Evolutionary conservation across 2,888 invertebrate genomes (phyloP), one percentile per base, ranked within the genome.

Genomic region (Drosophila koepferae): DNA sequence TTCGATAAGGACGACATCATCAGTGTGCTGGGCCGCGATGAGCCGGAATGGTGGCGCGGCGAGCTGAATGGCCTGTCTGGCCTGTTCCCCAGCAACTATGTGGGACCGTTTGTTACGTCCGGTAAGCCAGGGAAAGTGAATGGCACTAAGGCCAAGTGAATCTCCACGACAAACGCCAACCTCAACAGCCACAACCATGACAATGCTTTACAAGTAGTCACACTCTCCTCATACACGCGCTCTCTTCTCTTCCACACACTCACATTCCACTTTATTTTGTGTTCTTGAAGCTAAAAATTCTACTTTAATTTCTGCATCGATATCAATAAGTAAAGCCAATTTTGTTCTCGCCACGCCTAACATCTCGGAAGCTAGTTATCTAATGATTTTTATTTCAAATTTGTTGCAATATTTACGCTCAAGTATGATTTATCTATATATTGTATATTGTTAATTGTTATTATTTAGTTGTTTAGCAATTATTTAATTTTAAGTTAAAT

Each of bases 21-120:
- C 60, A 96, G 96, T 14, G 96, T 98, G 51, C 95, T 98, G 4
- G 97, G 97, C 59, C 95, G 98, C 65, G 98, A 98, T 86, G 99
- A 99, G 91, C 96, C 97, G n/a, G 97, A 98, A 60, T 99, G 99
- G 99, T 99, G 99, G 99, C 96, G 97, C 92, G 99, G 99, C 62
- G 98, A 98, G 94, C 94, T 97, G 46, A 97, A 97, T 81, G 98
- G 98, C 2, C 95, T 96, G 82, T 96, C 96, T 0, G 99, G 99
- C 9, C 94, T 99, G 60, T 99, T 99, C 93, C 99, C 99, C 18
- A 97, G 98, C 93, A 99, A 99, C 94, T 99, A 99, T 93, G 99
- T 99, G 68, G 95, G 96, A 80, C 95, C 96, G 65, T 94, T 96
- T 86, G 93, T 93, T 63, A 92, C 93, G 80, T 93, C 93, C 83